Evolutionary conservation across 2,797 vertebrate species (phyloP), one percentile per base, ranked within the genome.

Genomic region (Onychomys leucogaster): DNA sequence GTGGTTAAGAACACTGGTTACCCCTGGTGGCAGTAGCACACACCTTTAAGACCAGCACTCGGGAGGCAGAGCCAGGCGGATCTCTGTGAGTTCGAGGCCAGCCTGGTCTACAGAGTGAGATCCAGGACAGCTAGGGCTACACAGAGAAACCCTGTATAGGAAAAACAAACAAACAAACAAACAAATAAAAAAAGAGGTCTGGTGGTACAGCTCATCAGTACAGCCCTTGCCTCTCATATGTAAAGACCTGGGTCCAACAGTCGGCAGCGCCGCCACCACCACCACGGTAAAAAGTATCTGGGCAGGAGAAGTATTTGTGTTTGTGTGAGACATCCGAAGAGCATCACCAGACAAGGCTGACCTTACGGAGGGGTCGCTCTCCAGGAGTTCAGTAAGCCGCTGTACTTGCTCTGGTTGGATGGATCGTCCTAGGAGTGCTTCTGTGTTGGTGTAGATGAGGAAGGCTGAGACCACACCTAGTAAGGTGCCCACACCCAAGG

Each of bases 361-460:
- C 99, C 99, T 99, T 55, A 99, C 99, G 41, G 99, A 99, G 3
- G 99, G 99, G 97, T 99, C 99, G 5, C 98, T 99, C 98, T 99
- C 99, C 94, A 99, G 97, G 96, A 99, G 99, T 98, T 99, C 99
- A 0, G 99, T 99, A n/a, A 99, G 99, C 95, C 99, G 99, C 95
- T 99, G 99, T 10, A 99, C 98, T n/a, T 99, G 99, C 10, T 99
- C 99, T 0, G 99, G 98, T 97, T 99, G 99, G 96, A 99, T 99
- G 97, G 99, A 99, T 82, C 99, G 98, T 34, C 99, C 99, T 97
- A 99, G 98, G 81, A 99, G 99, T 17, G 99, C 99, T 98, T 99
- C 99, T 0, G 99, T 99, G 98, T 99, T 99, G 2, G 99, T 99
- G 98, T 99, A 99, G 98, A 99, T 99, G 21, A 99, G 99, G 98